Evolutionary conservation across 2,888 invertebrate genomes (phyloP), one percentile per base, ranked within the genome.

Genomic region (Nasonovia ribisnigri): DNA sequence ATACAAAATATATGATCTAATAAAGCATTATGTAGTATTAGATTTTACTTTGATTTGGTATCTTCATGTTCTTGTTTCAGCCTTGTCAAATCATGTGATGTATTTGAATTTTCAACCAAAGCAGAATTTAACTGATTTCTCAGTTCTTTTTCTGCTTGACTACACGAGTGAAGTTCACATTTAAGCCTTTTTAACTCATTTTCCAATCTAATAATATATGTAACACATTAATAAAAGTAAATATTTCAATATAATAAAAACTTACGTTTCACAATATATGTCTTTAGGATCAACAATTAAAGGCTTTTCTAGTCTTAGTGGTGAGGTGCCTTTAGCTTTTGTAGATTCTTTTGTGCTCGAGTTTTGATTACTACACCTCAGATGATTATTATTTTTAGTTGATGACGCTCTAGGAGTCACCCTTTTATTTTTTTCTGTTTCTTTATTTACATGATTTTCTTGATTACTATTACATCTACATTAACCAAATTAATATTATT

Each of bases 1-100:
- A 20, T 20, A 77, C 1, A 77, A 67, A 88, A 36, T 60, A 36
- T 24, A 88, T 42, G 3, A 57, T 57, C 36, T 36, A 77, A 48
- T 24, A n/a, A 51, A 67, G 89, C 57, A 86, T 94, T 92, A 93
- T 24, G 77, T 26, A 26, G 57, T 57, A 26, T 26, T 57, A 26
- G 86, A 48, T 96, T 96, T 96, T 95, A 97, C 97, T 98, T 98
- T 95, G 97, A 97, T 95, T 99, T 98, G 95, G 99, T 96, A 95
- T 98, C 97, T 95, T 98, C 98, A 95, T 98, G 97, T 95, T 98
- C 98, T 95, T 98, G 97, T 96, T 98, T 98, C 95, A 98, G 97
- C 95, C 97, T 97, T 94, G 96, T 96, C 95, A 98, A 96, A 96
- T 98, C 98, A 95, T 97, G 97, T 95, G 97, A 97, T 84, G 96